Base-by-base conservation (phyloP, 1,140 invertebrate genomes). In the Luehdorfia chinensis region DNA sequence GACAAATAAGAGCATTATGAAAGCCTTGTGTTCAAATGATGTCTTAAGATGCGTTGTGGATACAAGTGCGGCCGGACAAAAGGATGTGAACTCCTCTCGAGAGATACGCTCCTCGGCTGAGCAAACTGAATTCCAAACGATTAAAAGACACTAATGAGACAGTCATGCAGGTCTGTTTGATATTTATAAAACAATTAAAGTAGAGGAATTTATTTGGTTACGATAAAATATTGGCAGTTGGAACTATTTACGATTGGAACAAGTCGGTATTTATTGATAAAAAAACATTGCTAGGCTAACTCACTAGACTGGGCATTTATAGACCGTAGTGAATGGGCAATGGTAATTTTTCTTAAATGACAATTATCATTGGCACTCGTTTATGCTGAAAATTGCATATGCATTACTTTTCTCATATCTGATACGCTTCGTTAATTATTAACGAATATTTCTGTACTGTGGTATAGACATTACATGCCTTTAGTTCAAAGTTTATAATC, bases 31-130 rank as follows among this genome's bases (percentile, higher is more conserved):
- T 44, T 36, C 36, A 15, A 45, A 39, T n/a, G n/a, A n/a, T 47
- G 45, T 43, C 55, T 51, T 51, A 52, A 72, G 66, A 67, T 66
- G 55, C 55, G 13, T 49, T 70, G 59, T 79, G 36, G 46, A 65
- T 59, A 66, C 75, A 79, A 58, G 68, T 79, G 75, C 51, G 6
- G 13, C 21, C 6, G 12, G 16, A 75, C 61, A 75, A 75, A 70
- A 68, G 74, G 74, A 77, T 77, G 66, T 54, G 46, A 41, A 19
- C 34, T 66, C 55, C 59, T 66, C 64, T 59, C 59, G 48, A 6
- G 65, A 75, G 75, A 75, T 67, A 60, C 39, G 30, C 33, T 50
- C 56, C 44, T 27, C 66, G 65, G 63, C 66, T 73, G 68, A 62
- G 58, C 61, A 70, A 76, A 76, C 65, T 21, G 34, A 71, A 75